Percentiles rank a stretch among this genome's conserved stretches.
phyloP scores from a whole-genome alignment of 2,113 vertebrate genomes.

The Lucifuga dentata region DNA sequence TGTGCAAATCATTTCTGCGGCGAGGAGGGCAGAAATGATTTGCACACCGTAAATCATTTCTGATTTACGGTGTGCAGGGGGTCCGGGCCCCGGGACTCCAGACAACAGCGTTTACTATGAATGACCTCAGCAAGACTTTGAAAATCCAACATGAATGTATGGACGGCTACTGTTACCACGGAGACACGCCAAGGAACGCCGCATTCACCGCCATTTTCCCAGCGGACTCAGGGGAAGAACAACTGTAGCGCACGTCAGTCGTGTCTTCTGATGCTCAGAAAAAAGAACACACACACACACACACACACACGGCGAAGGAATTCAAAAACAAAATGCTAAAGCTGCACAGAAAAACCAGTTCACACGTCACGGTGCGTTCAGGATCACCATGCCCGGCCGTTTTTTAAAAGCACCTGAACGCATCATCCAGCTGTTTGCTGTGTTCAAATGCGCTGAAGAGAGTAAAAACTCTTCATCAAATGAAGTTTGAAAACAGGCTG shows the following conservation, averaged over 20 bases:
- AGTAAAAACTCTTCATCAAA: no score
- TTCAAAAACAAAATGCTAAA: slow-evolving; percentile 6
- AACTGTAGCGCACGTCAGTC: slow-evolving; percentile 20
- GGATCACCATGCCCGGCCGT: no score
- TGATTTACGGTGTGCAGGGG: no score
- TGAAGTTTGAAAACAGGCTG: no score
- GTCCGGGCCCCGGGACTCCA: slow-evolving; percentile 31
- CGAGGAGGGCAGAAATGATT: no score
- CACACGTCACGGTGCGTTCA: background rate
- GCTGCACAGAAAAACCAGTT: slow-evolving; percentile 7
- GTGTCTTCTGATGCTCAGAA: slow-evolving; percentile 24
- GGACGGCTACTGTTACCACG: slow-evolving; percentile 29
- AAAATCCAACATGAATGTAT: slow-evolving; percentile 28
- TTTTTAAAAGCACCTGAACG: no score
- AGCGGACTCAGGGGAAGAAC: slow-evolving; percentile 2
- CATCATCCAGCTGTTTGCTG: no score
- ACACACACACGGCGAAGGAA: slow-evolving; percentile 39
- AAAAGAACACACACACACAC: slow-evolving; percentile 4
- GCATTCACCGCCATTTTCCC: slow-evolving; percentile 33
- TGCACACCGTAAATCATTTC: no score
- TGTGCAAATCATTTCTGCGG: slow-evolving; percentile 40
- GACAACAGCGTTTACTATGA: slow-evolving; percentile 34
- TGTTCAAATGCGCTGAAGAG: no score
- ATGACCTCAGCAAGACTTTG: slow-evolving; percentile 26
- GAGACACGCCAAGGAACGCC: slow-evolving; percentile 14